Evolutionary conservation across 2,797 vertebrate genomes (phyloP), one percentile per base, ranked within the genome.

Genomic region (Anguilla anguilla): DNA sequence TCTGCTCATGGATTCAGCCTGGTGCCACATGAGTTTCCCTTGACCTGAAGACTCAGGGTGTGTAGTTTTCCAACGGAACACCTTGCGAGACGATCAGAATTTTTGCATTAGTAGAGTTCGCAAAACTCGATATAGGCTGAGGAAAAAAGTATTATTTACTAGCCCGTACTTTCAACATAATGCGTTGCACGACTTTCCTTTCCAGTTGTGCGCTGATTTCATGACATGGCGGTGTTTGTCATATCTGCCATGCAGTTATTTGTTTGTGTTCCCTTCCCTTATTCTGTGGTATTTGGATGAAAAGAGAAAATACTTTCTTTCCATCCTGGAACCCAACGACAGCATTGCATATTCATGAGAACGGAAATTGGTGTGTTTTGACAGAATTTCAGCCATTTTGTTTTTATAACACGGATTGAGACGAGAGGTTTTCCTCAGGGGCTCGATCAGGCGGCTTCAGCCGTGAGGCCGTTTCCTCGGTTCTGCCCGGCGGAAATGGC

Each of bases 281-380:
- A 10, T 84, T 69, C 28, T 84, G 79, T 84, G 82, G 49, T 84
- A n/a, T 57, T 64, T 10, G 2, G 39, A 55, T 87, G 61, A 69
- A 87, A 83, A 11, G 81, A 82, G 46, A 87, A 49, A 25, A 43
- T 35, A 31, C 49, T 84, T 74, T 17, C 1, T 28, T 55, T 82
- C 39, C 35, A 10, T 25, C 79, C 19, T 35, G 87, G 90, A 91
- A 87, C 89, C 88, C 90, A 85, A 92, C 91, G 92, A 91, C 90
- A 91, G 91, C 25, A 93, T 93, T 90, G 86, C 92, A 89, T 91
- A 25, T 93, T 93, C 89, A 91, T 93, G 91, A 92, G 89, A 91
- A 85, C 67, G 86, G 89, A 90, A 92, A 90, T 91, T 91, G 86
- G 89, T 92, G 35, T 22, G 59, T 89, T 82, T 86, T 89, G 39